Base-by-base conservation (phyloP, 2,888 invertebrate genomes). In the Sminthurides aquaticus region DNA sequence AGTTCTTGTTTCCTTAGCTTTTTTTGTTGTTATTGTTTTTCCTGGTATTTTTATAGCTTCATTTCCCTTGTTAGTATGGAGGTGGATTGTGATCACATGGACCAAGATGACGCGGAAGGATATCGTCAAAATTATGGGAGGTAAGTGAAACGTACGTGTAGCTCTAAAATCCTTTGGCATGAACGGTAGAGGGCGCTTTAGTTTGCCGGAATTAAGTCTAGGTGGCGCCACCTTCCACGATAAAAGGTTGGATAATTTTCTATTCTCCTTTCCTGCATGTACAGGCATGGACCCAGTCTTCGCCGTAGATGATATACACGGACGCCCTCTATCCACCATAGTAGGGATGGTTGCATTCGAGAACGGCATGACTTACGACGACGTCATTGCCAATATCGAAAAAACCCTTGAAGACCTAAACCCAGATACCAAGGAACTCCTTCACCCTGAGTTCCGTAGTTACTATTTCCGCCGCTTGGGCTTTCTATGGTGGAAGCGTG, bases 311-410 rank as follows among this genome's bases (percentile, higher is more conserved):
- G 70, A 72, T 27, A 59, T 67, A 22, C 60, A 70, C 54, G 66
- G 62, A 3, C 64, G 70, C 20, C 72, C 72, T 5, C 55, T 72
- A 25, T 68, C 64, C 25, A 70, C 72, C 15, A 70, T 72, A 20
- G 72, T 72, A 3, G 72, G 72, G 20, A 69, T 70, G 60, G 70
- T 70, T 1, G 72, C 69, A 3, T 72, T 72, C 57, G 55, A 62
- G n/a, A 52, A 52, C 28, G 27, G 55, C 20, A 28, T 55, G 28
- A 52, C 52, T 29, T 54, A 52, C 29, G 28, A 18, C 8, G 52
- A 22, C 20, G 56, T 52, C 11, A 28, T 52, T 29, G 29, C 27
- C 8, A 52, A 34, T 25, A 52, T 62, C 11, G 25, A 28, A 20
- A 27, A 28, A 18, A 24, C 52, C 18, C 54, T 62, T n/a, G 52